A percentile compares a stretch with the other conserved stretches of the same genome.
phyloP scores from a whole-genome alignment of 2,888 invertebrate species.

The Synanthedon tipuliformis region DNA sequence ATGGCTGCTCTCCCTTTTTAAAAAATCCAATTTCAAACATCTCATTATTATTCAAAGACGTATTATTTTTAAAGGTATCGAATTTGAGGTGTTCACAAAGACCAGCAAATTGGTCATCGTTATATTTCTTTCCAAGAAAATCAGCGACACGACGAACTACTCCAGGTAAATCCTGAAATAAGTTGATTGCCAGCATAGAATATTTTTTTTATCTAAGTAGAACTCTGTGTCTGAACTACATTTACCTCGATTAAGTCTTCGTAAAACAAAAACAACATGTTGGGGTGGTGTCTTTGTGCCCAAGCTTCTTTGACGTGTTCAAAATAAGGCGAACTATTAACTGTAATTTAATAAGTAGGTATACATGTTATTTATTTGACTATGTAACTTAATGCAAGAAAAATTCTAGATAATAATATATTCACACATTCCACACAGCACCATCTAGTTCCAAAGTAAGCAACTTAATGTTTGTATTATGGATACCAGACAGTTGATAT shows the following conservation, averaged over 20 bases:
- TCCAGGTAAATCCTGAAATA: constrained; percentile 67
- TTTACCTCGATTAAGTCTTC: constrained; percentile 73
- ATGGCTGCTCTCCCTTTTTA: constrained; percentile 68
- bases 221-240: background rate
- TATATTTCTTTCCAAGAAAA: constrained; percentile 73
- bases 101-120: constrained; percentile 66
- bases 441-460: too few species aligned
- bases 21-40: constrained; percentile 73
- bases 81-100: constrained; percentile 82
- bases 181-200: too few species aligned
- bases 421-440: too few species aligned
- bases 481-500: too few species aligned
- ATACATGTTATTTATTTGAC: too few species aligned
- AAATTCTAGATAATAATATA: too few species aligned
- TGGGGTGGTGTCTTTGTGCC: constrained; percentile 62
- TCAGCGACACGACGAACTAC: constrained; percentile 70
- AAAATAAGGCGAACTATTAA: constrained; percentile 75
- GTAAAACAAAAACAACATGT: constrained; percentile 76
- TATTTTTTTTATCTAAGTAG: too few species aligned
- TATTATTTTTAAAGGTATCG: constrained; percentile 84
- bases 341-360: constrained; percentile 30
- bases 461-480: too few species aligned
- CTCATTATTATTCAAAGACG: constrained; percentile 79
- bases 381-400: too few species aligned
- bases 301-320: constrained; percentile 76